Evolutionary conservation across 2,888 invertebrate genomes (phyloP).

Genomic region (Epinotia bilunana): DNA sequence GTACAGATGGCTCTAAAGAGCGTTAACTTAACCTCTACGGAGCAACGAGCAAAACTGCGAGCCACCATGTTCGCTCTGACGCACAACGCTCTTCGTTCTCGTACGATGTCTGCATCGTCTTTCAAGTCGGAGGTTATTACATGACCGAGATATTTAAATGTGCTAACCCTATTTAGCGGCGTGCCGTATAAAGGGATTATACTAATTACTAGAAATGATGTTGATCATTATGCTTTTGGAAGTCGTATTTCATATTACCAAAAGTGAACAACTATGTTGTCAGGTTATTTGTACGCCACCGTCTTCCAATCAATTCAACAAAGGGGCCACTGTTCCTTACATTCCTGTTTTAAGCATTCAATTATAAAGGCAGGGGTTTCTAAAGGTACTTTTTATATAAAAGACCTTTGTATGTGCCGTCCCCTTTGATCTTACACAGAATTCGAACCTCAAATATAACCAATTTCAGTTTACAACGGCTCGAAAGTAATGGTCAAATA

Average conservation of each 20-base stretch:
- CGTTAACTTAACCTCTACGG: no score
- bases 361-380: conserved; percentile 21
- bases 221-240: no score
- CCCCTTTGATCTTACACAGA: conserved; percentile 30
- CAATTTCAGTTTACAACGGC: conserved; percentile 32
- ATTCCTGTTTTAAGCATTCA: conserved; percentile 2
- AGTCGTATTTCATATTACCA: neutral
- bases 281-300: neutral
- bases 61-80: no score
- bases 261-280: neutral
- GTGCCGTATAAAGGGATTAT: no score
- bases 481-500: conserved; percentile 43
- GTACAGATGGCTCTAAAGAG: no score
- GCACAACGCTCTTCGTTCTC: no score
- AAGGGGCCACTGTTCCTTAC: neutral
- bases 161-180: no score
- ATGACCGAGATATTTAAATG: no score
- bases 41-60: no score
- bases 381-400: conserved; percentile 34
- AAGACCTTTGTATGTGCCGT: conserved; percentile 19
- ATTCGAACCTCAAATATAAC: conserved; percentile 40
- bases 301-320: neutral
- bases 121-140: no score
- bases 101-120: no score
- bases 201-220: no score